Evolutionary conservation across 1,140 invertebrate species (phyloP), one percentile per base, ranked within the genome.

Genomic region (Polypedilum pembai): DNA sequence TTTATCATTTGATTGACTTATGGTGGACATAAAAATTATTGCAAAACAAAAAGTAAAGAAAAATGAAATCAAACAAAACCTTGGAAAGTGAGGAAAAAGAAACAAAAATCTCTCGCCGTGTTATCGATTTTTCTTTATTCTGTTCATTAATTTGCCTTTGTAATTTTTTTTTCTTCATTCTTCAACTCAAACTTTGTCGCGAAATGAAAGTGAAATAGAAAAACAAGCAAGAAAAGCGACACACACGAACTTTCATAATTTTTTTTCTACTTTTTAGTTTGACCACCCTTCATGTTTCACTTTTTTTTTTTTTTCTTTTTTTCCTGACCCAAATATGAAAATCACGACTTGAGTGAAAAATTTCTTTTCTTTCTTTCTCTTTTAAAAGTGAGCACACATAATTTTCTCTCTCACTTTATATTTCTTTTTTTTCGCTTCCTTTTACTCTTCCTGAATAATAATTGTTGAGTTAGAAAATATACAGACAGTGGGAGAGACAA

Each of bases 71-170:
- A 56, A 56, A 56, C 45, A 56, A 56, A 56, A 56, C 45, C 45
- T 56, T 56, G 45, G 45, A 56, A 56, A 33, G 24, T 33, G 24
- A 18, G 65, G 5, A 69, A 69, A 69, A 69, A 20, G 20, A 21
- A 20, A 20, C 2, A 18, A 20, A 69, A 20, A 20, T 69, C 65
- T 21, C 65, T 21, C 65, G 17, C 3, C 7, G 8, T 21, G 20
- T 69, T 69, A 69, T 69, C 65, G 65, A 69, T 69, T 69, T 69
- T 69, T 69, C 17, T 8, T 21, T 10, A 69, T 18, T 69, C 24
- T 69, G 65, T 18, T 18, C 65, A 69, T 69, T 69, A 69, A 69
- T 69, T 69, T 69, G 65, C 65, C 65, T 69, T 69, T 69, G 20
- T 69, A 69, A 69, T 69, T 69, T 69, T 18, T 56, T 15, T n/a